Conservation (phyloP, 1,140 invertebrate genomes). For the Hesperophylax magnus region DNA sequence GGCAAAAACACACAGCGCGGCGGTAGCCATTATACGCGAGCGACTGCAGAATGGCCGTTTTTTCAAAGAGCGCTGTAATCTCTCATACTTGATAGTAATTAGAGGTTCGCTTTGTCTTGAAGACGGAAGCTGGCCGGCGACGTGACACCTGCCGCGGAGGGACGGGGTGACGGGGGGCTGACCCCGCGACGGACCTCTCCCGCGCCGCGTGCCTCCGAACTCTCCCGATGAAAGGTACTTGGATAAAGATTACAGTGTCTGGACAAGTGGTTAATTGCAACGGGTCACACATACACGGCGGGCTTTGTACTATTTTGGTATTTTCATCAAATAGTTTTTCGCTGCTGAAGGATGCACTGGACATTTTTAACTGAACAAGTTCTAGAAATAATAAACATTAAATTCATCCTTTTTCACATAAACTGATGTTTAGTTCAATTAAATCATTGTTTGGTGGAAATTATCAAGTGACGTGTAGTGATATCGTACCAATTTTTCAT, state of each 20-base stretch:
- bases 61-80: neutral
- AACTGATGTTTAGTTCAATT: too few species aligned
- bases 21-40: neutral
- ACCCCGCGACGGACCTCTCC: neutral
- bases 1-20: neutral
- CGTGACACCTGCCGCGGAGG: neutral
- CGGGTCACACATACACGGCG: neutral
- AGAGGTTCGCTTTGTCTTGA: constrained; percentile 24
- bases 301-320: neutral
- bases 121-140: constrained; percentile 10
- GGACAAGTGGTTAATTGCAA: constrained; percentile 18
- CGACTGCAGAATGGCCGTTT: constrained; percentile 11
- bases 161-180: neutral
- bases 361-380: neutral
- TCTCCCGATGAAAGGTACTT: constrained; percentile 29
- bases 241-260: constrained; percentile 33
- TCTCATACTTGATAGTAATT: constrained; percentile 13
- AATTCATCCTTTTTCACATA: neutral
- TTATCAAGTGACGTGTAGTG: too few species aligned
- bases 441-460: too few species aligned
- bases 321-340: neutral
- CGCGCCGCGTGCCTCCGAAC: neutral
- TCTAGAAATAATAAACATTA: neutral
- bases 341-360: neutral
- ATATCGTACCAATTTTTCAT: too few species aligned